phyloP scores from a whole-genome alignment of 2,113 vertebrate species.

The Oceanites oceanicus region DNA sequence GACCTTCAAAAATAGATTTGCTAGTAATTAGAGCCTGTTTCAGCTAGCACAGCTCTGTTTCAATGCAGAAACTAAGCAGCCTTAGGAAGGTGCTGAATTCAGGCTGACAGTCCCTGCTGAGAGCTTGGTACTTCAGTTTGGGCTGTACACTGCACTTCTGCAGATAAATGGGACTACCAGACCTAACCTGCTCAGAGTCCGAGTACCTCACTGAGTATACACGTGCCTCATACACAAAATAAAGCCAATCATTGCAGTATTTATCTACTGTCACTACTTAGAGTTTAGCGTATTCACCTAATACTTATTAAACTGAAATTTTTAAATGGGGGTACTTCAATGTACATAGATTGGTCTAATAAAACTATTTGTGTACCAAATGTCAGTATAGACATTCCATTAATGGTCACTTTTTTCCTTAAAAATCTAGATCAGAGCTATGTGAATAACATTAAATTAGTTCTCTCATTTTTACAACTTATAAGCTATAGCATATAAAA shows the following conservation, averaged over 20 bases:
- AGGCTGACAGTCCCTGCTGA: background rate
- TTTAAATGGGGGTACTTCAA: background rate
- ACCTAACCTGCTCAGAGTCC: background rate
- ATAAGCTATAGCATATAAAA: background rate
- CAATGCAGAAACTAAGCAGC: background rate
- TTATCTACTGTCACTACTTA: background rate
- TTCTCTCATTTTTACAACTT: background rate
- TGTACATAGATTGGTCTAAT: constrained; percentile 26
- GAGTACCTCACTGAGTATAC: background rate
- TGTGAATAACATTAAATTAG: background rate
- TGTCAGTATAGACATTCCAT: background rate
- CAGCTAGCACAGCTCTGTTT: background rate
- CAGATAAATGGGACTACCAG: background rate
- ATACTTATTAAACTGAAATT: background rate
- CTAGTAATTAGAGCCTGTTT: background rate
- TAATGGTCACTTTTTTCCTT: background rate
- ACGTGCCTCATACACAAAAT: background rate
- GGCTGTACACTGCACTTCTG: accelerated
- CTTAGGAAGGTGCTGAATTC: background rate
- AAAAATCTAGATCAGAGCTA: background rate
- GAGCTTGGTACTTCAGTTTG: background rate
- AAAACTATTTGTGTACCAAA: background rate
- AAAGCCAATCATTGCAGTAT: background rate
- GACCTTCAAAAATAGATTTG: background rate
- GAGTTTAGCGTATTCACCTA: background rate